A percentile compares a stretch with the other conserved stretches of the same genome.
These are phyloP conservation scores for Hedya salicella DNA, from an alignment of 2,888 invertebrate genomes.

Conservation along the genomic window DNA sequence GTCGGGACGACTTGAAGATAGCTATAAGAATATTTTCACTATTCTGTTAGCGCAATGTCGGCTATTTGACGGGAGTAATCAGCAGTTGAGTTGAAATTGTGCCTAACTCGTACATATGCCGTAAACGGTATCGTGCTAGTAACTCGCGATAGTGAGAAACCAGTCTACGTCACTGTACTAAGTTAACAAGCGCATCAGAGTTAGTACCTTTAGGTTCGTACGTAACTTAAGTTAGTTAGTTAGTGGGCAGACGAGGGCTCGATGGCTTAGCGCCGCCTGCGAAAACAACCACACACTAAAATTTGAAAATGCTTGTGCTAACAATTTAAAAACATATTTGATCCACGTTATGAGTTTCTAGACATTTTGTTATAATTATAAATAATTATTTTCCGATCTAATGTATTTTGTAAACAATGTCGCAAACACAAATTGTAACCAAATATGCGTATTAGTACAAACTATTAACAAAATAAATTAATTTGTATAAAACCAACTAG, in stretches of 20 bases:
- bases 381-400: no score
- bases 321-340: constrained; percentile 10
- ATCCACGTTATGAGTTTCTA: constrained; percentile 11
- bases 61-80: no score
- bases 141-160: not conserved
- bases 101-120: no score
- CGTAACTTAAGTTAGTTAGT: constrained; percentile 75
- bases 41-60: no score
- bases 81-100: no score
- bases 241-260: constrained; percentile 65
- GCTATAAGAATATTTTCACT: no score
- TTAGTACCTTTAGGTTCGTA: constrained; percentile 80
- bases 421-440: not conserved
- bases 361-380: not conserved
- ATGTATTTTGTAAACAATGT: not conserved
- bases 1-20: no score
- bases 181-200: constrained; percentile 75
- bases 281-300: constrained; percentile 77
- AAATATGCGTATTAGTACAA: constrained; percentile 13
- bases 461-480: constrained; percentile 16
- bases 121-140: constrained; percentile 10
- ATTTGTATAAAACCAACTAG: constrained; percentile 42
- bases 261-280: constrained; percentile 81
- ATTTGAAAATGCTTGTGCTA: constrained; percentile 44
- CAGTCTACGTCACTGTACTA: constrained; percentile 61